Evolutionary conservation across 1,140 invertebrate species (phyloP), one percentile per base, ranked within the genome.

Genomic region (Littorina saxatilis): DNA sequence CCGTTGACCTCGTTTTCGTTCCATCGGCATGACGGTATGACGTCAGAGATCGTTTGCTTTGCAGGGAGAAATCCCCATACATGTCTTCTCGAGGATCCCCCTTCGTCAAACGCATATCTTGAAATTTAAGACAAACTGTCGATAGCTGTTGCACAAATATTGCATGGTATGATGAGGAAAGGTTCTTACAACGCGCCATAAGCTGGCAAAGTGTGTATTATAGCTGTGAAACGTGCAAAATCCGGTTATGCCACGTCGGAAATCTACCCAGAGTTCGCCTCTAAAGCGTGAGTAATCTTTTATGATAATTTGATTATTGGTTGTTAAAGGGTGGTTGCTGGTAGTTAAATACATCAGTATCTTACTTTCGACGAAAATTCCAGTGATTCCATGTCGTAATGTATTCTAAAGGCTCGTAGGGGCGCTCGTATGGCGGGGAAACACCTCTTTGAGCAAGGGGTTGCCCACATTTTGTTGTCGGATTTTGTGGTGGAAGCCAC

Each of bases 201-300:
- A 63, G 76, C 13, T 61, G 76, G n/a, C 55, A 66, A 43, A 63
- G 35, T 58, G 32, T 58, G 35, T n/a, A 63, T n/a, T 13, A 78
- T 27, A 27, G 52, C 55, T 43, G 39, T 66, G 37, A 78, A 63
- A 39, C 55, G 55, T 27, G 76, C 39, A 58, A 58, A 78, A 82
- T 84, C 82, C 29, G 81, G 84, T 83, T 73, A 86, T 86, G 85
- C 85, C 85, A 86, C 85, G 85, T 86, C 72, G 79, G 73, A 86
- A 82, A 80, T 72, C 77, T 76, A 63, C 77, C 52, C 73, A 77
- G 77, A 77, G 79, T 35, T 82, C 84, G 40, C 78, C 80, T 40
- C 74, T 70, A 50, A 85, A 82, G 72, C 80, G 84, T 85, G 81
- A 66, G 84, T 85, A 76, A 58, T 74, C 68, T 81, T 81, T 81